Base-by-base conservation (phyloP, 1,140 invertebrate species). In the Lethrus apterus region DNA sequence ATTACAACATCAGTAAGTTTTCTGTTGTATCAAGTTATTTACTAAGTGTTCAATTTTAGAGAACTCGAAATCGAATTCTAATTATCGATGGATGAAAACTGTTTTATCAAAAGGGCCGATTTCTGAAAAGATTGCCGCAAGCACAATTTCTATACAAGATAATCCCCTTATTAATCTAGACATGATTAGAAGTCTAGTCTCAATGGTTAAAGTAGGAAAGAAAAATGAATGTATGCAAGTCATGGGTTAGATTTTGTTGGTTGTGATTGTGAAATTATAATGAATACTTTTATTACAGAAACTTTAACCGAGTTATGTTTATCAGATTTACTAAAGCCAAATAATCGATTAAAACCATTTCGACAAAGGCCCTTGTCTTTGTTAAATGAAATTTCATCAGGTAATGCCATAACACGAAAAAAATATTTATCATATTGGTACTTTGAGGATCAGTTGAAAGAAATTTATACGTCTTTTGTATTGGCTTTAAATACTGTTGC, bases 101-200 rank as follows among this genome's bases (percentile, higher is more conserved):
- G 79, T 93, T 4, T 68, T 92, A 33, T 70, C 76, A 15, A 83
- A 81, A 53, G 91, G 91, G 33, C 92, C 90, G 4, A 75, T 81
- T 1, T 76, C 77, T 1, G 93, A 96, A 68, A 89, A 86, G 71
- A 75, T 94, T 32, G 90, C 91, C 19, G 91, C 91, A 1, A 78
- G 81, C 33, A 84, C 85, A 17, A 68, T 95, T 5, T 64, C 85
- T 11, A 81, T 94, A 44, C 84, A 94, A 73, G 83, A 93, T 56
- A 85, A 84, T 57, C 86, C 90, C 1, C 70, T 93, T 18, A 83
- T 87, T 63, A 89, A 86, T 66, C 62, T 95, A 4, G 58, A 70
- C 13, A 77, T 79, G 36, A 58, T 96, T 4, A 76, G 78, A 35
- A 78, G 74, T 56, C 64, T 96, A 1, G 72, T 95, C 10, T 76